Evolutionary conservation across 1,140 invertebrate genomes (phyloP), one percentile per base, ranked within the genome.

Genomic region (Euwallacea similis): DNA sequence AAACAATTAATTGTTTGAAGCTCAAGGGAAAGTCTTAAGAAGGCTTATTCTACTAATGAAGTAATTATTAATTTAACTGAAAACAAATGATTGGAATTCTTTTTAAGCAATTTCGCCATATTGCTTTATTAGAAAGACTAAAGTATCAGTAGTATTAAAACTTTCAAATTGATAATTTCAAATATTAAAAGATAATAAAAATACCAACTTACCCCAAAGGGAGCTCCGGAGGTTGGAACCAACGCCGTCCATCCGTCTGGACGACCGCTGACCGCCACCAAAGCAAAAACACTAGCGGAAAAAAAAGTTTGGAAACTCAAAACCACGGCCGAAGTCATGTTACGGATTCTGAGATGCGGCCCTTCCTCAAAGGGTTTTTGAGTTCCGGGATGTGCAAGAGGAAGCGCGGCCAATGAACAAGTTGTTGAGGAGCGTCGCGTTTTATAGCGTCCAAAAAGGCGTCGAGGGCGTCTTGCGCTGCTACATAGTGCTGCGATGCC

Each of bases 401-500:
- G 33, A 15, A 9, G 59, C 66, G 65, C 55, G 50, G 65, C 50
- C 65, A 61, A 62, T 69, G 58, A 59, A 33, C 53, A 67, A 61
- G 66, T 69, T 46, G 42, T 53, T 69, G 66, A 58, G 56, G 46
- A 61, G 58, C 66, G 56, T 46, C 56, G 66, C 66, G 66, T 61
- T 69, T 41, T 69, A 69, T 69, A 69, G 55, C 33, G 33, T 59
- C 43, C 43, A 50, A 60, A 53, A 53, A 69, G 63, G 59, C 66
- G 66, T 69, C 66, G 66, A 59, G 15, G 66, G 66, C 44, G 56
- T 69, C 66, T 69, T 69, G 66, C 66, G 66, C 66, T 47, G 41
- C 66, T 41, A 61, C n/a, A 16, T 67, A 43, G 42, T 66, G 46
- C 21, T 33, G 21, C 21, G 21, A 33, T 33, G 21, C 21, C 21